Evolutionary conservation across 2,797 vertebrate genomes (phyloP).

Genomic region (Thamnophis elegans): DNA sequence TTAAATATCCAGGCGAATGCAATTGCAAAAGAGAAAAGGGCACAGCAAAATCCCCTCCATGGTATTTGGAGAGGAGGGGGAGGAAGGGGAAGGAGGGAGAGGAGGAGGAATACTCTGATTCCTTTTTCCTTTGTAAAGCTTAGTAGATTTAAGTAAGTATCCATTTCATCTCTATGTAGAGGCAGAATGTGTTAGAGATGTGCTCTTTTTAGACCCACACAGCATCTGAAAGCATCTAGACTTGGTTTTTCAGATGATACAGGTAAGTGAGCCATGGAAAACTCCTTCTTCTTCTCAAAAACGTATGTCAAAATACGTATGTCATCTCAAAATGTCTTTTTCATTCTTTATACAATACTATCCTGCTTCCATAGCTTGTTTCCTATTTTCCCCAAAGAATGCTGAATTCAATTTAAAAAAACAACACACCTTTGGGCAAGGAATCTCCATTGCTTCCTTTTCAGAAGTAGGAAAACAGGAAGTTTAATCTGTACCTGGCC

Average conservation of each 20-base stretch:
- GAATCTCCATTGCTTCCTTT: background rate
- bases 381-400: background rate
- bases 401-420: background rate
- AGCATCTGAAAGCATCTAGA: background rate
- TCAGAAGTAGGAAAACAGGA: background rate
- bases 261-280: background rate
- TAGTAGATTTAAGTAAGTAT: background rate
- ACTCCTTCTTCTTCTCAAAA: background rate
- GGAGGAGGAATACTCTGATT: background rate
- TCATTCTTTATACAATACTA: too few relatives aligned
- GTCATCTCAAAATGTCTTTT: too few relatives aligned
- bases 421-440: background rate
- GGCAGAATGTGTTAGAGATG: background rate
- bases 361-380: background rate
- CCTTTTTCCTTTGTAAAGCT: background rate
- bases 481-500: background rate
- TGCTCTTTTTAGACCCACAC: background rate
- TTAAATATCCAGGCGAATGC: background rate
- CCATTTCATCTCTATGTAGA: background rate
- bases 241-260: background rate
- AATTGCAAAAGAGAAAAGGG: background rate
- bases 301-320: too few relatives aligned
- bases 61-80: too few relatives aligned
- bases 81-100: background rate
- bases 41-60: background rate